phyloP scores from a whole-genome alignment of 2,113 vertebrate species.

The Callipepla californica region DNA sequence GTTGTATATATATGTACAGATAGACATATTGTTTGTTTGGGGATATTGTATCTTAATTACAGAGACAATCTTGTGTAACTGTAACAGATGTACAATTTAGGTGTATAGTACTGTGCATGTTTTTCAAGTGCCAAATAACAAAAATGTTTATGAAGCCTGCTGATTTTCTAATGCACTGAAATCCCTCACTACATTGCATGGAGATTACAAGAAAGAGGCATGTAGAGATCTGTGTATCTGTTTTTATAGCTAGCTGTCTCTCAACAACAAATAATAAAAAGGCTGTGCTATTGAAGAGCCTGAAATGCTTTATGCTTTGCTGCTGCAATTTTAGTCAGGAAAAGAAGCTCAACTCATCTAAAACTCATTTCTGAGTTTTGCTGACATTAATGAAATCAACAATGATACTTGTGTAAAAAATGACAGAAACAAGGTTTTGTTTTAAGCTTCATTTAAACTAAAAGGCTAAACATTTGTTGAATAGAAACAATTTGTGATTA shows the following conservation, averaged over 20 bases:
- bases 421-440: not conserved
- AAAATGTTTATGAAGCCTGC: not conserved
- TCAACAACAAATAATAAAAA: slow-evolving; percentile 20
- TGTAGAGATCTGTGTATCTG: not conserved
- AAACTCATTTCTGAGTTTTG: slow-evolving; percentile 54
- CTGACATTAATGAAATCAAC: slow-evolving; percentile 54
- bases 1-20: not conserved
- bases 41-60: not conserved
- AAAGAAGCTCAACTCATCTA: slow-evolving; percentile 49
- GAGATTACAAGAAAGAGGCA: accelerated
- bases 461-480: not conserved
- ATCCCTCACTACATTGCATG: not conserved
- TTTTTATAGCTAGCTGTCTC: not conserved
- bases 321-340: slow-evolving; percentile 52
- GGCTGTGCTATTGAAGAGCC: not conserved
- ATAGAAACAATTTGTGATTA: not conserved
- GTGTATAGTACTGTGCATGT: not conserved
- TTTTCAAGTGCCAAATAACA: not conserved
- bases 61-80: not conserved
- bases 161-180: not conserved
- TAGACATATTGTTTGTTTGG: not conserved
- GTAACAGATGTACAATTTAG: not conserved
- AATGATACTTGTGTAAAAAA: slow-evolving; percentile 1
- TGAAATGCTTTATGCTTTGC: slow-evolving; percentile 35
- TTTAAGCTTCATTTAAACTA: slow-evolving; percentile 17